Evolutionary conservation across 2,113 vertebrate genomes (phyloP).

Genomic region (Nothocercus nigrocapillus): DNA sequence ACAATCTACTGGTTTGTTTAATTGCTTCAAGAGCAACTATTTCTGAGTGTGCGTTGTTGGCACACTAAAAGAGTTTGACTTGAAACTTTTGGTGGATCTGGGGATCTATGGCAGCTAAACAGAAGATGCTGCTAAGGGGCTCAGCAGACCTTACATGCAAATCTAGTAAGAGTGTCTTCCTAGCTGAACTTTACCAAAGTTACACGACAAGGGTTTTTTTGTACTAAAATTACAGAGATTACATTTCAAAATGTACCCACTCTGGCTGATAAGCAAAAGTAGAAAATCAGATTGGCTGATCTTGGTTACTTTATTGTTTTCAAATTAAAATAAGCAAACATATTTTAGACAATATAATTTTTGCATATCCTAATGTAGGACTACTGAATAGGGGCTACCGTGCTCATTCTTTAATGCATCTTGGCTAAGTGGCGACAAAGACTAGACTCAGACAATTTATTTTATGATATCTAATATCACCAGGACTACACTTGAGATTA

Average conservation of each 20-base stretch:
- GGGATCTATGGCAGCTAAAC: background rate
- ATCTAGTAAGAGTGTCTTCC: background rate
- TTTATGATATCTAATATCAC: constrained; percentile 33
- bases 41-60: background rate
- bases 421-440: constrained; percentile 16
- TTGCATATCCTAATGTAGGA: background rate
- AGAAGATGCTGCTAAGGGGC: background rate
- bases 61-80: background rate
- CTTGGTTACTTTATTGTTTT: background rate
- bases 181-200: background rate
- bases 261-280: background rate
- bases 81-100: background rate
- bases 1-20: background rate
- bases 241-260: constrained; percentile 9
- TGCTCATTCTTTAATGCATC: constrained; percentile 21
- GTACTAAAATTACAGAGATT: background rate
- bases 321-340: constrained; percentile 13
- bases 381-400: background rate
- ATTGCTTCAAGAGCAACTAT: background rate
- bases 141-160: background rate
- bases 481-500: constrained; percentile 26
- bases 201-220: fast-evolving
- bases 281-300: background rate
- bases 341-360: background rate
- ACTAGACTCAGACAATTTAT: constrained; percentile 44